Percentiles rank a stretch among this genome's conserved stretches.
phyloP scores from a whole-genome alignment of 1,140 invertebrate species.

The Magallana angulata region DNA sequence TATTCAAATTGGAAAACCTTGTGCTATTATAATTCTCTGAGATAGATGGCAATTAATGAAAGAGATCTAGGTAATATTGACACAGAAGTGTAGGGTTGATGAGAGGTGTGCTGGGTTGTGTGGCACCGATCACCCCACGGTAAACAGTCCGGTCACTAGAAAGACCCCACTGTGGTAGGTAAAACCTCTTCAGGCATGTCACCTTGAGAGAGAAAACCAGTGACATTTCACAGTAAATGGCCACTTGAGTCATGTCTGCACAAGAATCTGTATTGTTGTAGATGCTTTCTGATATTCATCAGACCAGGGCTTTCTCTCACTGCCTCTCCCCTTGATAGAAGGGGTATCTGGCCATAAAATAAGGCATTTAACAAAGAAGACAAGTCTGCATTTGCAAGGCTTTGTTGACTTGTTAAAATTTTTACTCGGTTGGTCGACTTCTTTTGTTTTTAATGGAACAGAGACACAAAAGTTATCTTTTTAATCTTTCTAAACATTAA shows the following conservation, averaged over 20 bases:
- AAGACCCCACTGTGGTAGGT: constrained; percentile 13
- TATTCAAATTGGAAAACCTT: constrained; percentile 26
- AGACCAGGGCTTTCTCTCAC: constrained; percentile 11
- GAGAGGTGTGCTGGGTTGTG: not conserved
- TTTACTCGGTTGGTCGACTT: not conserved
- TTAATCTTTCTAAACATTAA: not conserved
- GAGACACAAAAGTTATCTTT: not conserved
- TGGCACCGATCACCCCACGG: not conserved
- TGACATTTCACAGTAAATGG: constrained; percentile 33
- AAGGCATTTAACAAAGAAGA: constrained; percentile 21
- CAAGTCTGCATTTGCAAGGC: not conserved
- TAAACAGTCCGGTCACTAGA: constrained; percentile 17
- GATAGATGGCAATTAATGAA: constrained; percentile 34
- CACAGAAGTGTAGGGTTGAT: constrained; percentile 34
- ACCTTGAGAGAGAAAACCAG: constrained; percentile 5
- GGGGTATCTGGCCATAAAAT: constrained; percentile 25
- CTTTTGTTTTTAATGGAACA: constrained; percentile 20
- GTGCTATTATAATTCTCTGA: constrained; percentile 30
- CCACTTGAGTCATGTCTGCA: constrained; percentile 34
- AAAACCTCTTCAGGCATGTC: not conserved
- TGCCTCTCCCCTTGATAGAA: constrained; percentile 10
- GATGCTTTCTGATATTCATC: constrained; percentile 4
- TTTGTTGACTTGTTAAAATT: constrained; percentile 3
- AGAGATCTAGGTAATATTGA: constrained; percentile 36
- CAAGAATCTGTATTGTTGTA: constrained; percentile 16